Evolutionary conservation across 1,140 invertebrate genomes (phyloP).

Genomic region (Akabosia matsudoensis): DNA sequence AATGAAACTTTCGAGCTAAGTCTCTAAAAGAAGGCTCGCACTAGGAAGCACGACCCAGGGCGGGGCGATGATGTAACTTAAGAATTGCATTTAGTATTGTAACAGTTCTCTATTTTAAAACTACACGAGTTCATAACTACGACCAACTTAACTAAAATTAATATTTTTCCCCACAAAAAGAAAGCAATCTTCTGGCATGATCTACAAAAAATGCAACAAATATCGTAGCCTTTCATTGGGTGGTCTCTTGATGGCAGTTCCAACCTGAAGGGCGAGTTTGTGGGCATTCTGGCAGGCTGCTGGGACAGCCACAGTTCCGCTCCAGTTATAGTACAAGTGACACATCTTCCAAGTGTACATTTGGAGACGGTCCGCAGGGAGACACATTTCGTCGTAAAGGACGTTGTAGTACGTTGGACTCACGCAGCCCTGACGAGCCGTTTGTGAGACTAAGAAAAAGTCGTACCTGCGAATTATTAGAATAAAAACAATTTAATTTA

Average conservation of each 20-base stretch:
- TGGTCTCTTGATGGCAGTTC: constrained; percentile 52
- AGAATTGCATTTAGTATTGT: too few species aligned
- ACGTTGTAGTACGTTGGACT: constrained; percentile 61
- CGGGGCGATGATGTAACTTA: too few species aligned
- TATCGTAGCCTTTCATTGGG: constrained; percentile 42
- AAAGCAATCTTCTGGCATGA: too few species aligned
- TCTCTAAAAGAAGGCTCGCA: too few species aligned
- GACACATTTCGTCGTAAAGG: constrained; percentile 53
- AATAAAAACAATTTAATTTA: background rate
- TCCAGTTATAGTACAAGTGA: constrained; percentile 62
- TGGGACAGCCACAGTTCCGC: constrained; percentile 59
- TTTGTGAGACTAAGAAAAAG: constrained; percentile 60
- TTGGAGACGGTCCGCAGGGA: constrained; percentile 56
- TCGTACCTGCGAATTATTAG: constrained; percentile 53
- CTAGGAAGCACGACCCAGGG: too few species aligned
- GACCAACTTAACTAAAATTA: too few species aligned
- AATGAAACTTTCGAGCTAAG: too few species aligned
- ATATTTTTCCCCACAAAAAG: too few species aligned
- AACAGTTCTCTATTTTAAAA: too few species aligned
- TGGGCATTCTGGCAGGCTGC: constrained; percentile 61
- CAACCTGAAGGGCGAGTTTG: constrained; percentile 59
- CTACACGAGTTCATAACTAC: too few species aligned
- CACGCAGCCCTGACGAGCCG: constrained; percentile 59
- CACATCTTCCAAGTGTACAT: constrained; percentile 59
- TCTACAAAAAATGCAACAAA: constrained; percentile 51